These are phyloP conservation scores for Ceriagrion tenellum DNA, from an alignment of 2,888 invertebrate species.

Conservation along the genomic window DNA sequence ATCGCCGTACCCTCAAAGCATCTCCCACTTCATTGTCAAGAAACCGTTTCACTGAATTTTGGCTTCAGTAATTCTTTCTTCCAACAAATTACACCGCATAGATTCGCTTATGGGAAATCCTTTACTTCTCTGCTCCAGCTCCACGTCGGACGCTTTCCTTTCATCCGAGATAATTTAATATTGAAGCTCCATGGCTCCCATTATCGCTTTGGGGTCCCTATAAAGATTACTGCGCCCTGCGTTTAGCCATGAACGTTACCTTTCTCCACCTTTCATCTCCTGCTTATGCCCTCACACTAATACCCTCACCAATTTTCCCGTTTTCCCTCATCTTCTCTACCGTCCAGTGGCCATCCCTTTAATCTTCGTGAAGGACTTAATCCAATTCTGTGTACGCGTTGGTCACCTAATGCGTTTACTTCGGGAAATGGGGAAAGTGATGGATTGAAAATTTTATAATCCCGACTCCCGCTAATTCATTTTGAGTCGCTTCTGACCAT, in stretches of 20 bases:
- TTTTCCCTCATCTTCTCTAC: neutral
- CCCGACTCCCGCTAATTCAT: neutral
- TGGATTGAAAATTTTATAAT: slow-evolving; percentile 7
- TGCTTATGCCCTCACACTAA: neutral
- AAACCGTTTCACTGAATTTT: neutral
- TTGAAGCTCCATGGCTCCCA: neutral
- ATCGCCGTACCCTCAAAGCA: neutral
- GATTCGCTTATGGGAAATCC: neutral
- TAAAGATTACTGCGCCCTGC: neutral
- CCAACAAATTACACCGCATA: neutral
- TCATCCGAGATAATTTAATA: neutral
- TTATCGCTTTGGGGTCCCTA: neutral
- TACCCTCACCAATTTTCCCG: neutral
- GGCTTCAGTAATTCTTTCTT: neutral
- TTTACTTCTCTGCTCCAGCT: neutral
- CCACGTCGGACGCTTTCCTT: neutral
- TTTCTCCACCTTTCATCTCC: neutral
- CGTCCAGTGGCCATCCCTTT: neutral
- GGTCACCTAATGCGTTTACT: neutral
- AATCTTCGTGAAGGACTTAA: neutral
- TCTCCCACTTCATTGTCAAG: neutral
- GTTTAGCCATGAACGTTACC: neutral
- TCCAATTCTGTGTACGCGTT: neutral
- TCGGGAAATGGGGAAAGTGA: neutral
- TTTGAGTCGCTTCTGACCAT: neutral